A percentile compares a stretch with the other conserved stretches of the same genome.
Conservation (phyloP, 2,113 vertebrate genomes). For the Chaetodon trifascialis region DNA sequence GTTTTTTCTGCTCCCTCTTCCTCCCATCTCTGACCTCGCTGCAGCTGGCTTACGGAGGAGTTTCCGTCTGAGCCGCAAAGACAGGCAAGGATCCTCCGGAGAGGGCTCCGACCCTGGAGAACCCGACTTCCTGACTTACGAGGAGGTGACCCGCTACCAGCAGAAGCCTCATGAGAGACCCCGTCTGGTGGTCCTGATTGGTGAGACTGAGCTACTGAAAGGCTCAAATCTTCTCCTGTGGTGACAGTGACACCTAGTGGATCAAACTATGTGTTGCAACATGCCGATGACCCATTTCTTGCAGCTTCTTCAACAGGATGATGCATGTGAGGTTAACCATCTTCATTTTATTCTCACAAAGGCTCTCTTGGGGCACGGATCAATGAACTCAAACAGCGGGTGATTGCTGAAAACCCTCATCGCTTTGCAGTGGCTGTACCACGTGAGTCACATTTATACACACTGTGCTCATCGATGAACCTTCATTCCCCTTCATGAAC, state of each 20-base stretch:
- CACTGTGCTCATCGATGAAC: no score
- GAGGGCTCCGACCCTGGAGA: slow-evolving; percentile 82
- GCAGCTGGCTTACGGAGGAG: slow-evolving; percentile 94
- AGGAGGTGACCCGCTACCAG: slow-evolving; percentile 95
- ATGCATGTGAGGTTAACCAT: background rate
- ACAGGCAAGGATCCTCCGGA: slow-evolving; percentile 83
- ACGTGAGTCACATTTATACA: slow-evolving; percentile 85
- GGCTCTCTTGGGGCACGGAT: slow-evolving; percentile 93
- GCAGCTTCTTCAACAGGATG: background rate
- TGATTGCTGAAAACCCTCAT: slow-evolving; percentile 94
- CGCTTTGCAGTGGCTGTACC: slow-evolving; percentile 94
- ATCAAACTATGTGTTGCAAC: slow-evolving; percentile 6
- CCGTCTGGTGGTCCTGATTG: slow-evolving; percentile 93
- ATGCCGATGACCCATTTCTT: background rate
- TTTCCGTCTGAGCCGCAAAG: slow-evolving; percentile 93
- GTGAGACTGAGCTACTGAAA: slow-evolving; percentile 79
- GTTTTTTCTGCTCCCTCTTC: background rate
- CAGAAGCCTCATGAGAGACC: slow-evolving; percentile 88
- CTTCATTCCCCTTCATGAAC: background rate
- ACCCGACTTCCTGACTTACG: slow-evolving; percentile 89
- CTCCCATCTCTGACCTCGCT: background rate
- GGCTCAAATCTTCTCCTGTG: background rate
- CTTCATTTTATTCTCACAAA: slow-evolving; percentile 55
- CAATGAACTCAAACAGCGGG: slow-evolving; percentile 94
- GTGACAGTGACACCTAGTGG: slow-evolving; percentile 62